Conservation (phyloP, 2,797 vertebrate species). For the Xenopus petersii region DNA sequence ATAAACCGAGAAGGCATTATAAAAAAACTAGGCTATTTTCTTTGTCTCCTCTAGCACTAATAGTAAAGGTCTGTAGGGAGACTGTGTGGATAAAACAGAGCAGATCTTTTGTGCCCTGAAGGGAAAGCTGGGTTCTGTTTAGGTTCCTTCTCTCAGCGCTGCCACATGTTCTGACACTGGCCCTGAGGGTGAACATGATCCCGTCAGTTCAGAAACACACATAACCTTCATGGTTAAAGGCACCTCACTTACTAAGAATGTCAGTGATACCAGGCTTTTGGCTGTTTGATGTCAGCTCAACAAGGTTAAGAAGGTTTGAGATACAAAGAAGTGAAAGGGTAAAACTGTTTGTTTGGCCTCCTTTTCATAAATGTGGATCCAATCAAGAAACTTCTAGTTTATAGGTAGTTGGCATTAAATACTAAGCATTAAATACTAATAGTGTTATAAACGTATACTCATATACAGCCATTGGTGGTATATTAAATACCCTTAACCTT, state of each 20-base stretch:
- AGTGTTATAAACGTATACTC: too few relatives aligned
- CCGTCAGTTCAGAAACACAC: constrained; percentile 34
- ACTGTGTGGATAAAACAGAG: constrained; percentile 53
- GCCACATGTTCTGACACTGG: constrained; percentile 42
- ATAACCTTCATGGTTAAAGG: constrained; percentile 47
- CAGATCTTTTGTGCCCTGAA: constrained; percentile 51
- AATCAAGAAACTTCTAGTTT: too few relatives aligned
- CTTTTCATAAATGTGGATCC: too few relatives aligned
- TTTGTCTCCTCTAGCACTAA: constrained; percentile 29
- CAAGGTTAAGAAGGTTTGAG: constrained; percentile 20
- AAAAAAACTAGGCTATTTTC: constrained; percentile 14
- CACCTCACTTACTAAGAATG: constrained; percentile 37
- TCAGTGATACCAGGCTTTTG: constrained; percentile 51
- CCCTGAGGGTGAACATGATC: constrained; percentile 48
- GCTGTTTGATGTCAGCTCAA: constrained; percentile 50
- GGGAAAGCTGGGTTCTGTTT: constrained; percentile 38
- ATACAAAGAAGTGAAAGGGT: constrained; percentile 16
- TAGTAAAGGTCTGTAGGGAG: constrained; percentile 31
- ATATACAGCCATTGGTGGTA: too few relatives aligned
- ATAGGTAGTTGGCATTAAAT: too few relatives aligned
- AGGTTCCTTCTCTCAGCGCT: constrained; percentile 42
- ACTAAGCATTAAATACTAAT: too few relatives aligned
- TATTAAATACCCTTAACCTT: too few relatives aligned
- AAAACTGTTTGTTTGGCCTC: constrained; percentile 11
- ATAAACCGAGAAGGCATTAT: background rate